Evolutionary conservation across 2,888 invertebrate species (phyloP), one percentile per base, ranked within the genome.

Genomic region (Myopa testacea): DNA sequence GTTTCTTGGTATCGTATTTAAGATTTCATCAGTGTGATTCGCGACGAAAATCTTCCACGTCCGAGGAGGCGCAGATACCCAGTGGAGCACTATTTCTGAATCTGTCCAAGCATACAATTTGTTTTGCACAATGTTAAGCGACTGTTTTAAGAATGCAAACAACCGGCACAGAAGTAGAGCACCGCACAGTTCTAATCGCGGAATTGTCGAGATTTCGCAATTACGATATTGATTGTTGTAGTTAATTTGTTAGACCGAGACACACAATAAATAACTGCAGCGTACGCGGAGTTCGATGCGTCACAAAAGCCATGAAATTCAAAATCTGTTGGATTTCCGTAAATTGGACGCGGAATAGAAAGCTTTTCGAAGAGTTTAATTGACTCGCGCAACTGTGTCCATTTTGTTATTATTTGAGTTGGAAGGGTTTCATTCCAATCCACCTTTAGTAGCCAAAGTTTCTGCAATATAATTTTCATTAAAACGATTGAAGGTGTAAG

Each of bases 11-110:
- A 70, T 2, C 14, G 50, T 45, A 19, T 62, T 26, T 26, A 63
- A 73, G 8, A 83, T 82, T 65, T 80, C 76, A n/a, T 79, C 55
- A 14, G 82, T 81, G 8, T 82, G 78, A 58, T 81, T 82, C 6
- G 80, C 81, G 6, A 83, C 81, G 72, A 82, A 84, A 1, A 82
- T 82, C 76, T 83, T 82, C 81, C 82, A 84, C 14, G 76, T 81
- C 3, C 77, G 68, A 16, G 81, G 78, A 4, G 78, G 79, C 16
- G 80, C 78, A n/a, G 81, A 78, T 1, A 83, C 45, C 83, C 83
- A 84, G 10, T 80, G 69, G 14, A 84, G 65, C 1, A 81, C 82
- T 14, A 84, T 60, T 34, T 62, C 71, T 26, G 81, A 81, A 45
- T 81, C 80, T 10, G 67, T 77, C 81, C 80, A 81, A 38, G 79